A percentile compares a stretch with the other conserved stretches of the same genome.
Conservation (phyloP, 2,888 invertebrate genomes). For the Pemphredon lugubris region DNA sequence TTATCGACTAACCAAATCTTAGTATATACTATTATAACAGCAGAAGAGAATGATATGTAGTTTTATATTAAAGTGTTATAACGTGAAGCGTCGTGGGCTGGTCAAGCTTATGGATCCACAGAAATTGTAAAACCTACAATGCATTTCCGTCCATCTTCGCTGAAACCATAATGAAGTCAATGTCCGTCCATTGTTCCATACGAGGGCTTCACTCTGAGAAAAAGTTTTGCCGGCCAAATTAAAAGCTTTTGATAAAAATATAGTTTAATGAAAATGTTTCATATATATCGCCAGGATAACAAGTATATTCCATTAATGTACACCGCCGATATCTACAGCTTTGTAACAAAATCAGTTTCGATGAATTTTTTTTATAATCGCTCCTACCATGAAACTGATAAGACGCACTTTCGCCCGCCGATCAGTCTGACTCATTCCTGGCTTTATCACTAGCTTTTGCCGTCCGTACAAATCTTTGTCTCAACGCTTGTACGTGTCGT, state of each 20-base stretch:
- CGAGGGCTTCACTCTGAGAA: constrained; percentile 36
- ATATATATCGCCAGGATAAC: background rate
- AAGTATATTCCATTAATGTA: too few species aligned
- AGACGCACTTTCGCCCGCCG: background rate
- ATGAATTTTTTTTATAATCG: too few species aligned
- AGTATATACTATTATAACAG: constrained; percentile 56
- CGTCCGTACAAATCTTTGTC: constrained; percentile 23
- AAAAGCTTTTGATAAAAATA: constrained; percentile 35
- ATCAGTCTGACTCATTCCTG: background rate
- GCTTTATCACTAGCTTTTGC: constrained; percentile 47
- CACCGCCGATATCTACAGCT: too few species aligned
- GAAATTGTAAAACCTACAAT: constrained; percentile 8
- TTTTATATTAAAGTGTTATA: constrained; percentile 40
- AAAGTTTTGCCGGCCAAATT: constrained; percentile 18
- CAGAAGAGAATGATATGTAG: constrained; percentile 46
- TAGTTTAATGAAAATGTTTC: background rate
- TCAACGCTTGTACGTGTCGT: constrained; percentile 58
- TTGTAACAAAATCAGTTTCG: too few species aligned
- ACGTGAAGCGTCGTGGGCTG: constrained; percentile 24
- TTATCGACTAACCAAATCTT: constrained; percentile 76
- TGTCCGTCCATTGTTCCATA: constrained; percentile 41
- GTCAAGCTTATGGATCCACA: constrained; percentile 12
- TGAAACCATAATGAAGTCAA: constrained; percentile 7
- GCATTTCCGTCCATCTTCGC: constrained; percentile 23
- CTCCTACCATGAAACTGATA: background rate